A percentile compares a stretch with the other conserved stretches of the same genome.
Evolutionary conservation across 2,113 vertebrate genomes (phyloP).

Genomic region (Sceloporus undulatus): DNA sequence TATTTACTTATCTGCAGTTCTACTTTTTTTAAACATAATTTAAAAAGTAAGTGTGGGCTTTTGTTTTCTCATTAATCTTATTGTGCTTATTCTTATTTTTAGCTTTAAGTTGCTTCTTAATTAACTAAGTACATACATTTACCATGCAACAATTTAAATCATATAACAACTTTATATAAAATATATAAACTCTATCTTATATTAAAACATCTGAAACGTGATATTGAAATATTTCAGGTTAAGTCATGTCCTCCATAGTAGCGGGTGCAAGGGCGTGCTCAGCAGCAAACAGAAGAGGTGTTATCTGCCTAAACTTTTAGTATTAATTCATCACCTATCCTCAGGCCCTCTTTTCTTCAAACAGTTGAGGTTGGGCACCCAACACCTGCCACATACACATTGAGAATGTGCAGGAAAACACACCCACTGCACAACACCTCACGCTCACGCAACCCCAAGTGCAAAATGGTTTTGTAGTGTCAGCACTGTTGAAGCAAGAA

Average conservation of each 20-base stretch:
- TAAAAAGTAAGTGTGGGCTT: neutral
- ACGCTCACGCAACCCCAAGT: neutral
- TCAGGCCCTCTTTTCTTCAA: neutral
- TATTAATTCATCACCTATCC: neutral
- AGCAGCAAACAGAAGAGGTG: neutral
- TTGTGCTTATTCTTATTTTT: neutral
- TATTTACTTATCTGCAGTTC: neutral
- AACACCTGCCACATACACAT: conserved; percentile 2
- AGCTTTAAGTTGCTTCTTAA: neutral
- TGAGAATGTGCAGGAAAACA: conserved; percentile 9
- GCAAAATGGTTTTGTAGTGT: conserved; percentile 20
- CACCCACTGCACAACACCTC: conserved; percentile 28
- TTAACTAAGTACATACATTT: too few relatives aligned
- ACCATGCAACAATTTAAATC: too few relatives aligned
- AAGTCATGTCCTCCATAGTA: too few relatives aligned
- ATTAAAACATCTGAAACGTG: too few relatives aligned
- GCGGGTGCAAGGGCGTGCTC: too few relatives aligned
- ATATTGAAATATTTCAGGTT: too few relatives aligned
- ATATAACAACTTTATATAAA: too few relatives aligned
- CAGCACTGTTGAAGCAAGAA: fast-evolving
- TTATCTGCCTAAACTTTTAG: fast-evolving
- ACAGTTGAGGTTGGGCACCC: fast-evolving
- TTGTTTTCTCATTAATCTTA: neutral
- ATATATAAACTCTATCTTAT: too few relatives aligned
- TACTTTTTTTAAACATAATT: neutral